These are phyloP conservation scores for Ondatra zibethicus DNA, from an alignment of 2,113 vertebrate species.

Conservation along the genomic window DNA sequence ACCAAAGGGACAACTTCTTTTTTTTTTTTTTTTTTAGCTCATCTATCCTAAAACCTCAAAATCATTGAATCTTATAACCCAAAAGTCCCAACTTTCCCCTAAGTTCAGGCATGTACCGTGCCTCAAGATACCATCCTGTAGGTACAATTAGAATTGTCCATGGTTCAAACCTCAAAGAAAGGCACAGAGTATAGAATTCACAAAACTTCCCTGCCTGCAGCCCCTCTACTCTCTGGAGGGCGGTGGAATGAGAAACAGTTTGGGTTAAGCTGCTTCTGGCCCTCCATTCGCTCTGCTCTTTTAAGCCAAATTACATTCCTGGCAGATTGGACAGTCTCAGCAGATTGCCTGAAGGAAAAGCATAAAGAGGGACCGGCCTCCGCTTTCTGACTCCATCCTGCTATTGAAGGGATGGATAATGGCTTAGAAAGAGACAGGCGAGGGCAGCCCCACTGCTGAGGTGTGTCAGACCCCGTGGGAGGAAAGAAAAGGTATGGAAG, in stretches of 20 bases:
- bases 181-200: not conserved
- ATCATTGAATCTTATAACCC: slow-evolving; percentile 13
- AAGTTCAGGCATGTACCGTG: slow-evolving; percentile 7
- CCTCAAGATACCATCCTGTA: slow-evolving; percentile 46
- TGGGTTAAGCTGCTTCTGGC: slow-evolving; percentile 77
- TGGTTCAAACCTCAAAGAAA: slow-evolving; percentile 77
- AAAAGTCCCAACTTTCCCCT: slow-evolving; percentile 17
- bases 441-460: slow-evolving; percentile 21
- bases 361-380: slow-evolving; percentile 69
- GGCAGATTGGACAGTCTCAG: slow-evolving; percentile 72
- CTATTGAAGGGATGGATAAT: slow-evolving; percentile 36
- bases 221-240: slow-evolving; percentile 51
- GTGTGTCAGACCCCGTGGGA: slow-evolving; percentile 14
- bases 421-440: slow-evolving; percentile 33
- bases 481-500: not conserved
- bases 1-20: not conserved
- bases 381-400: slow-evolving; percentile 43
- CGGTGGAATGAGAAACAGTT: slow-evolving; percentile 72
- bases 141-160: slow-evolving; percentile 72
- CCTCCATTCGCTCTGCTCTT: slow-evolving; percentile 80
- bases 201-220: not conserved
- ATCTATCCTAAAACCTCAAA: slow-evolving; percentile 18
- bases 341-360: slow-evolving; percentile 75
- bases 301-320: slow-evolving; percentile 80
- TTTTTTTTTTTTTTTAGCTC: not conserved